phyloP scores from a whole-genome alignment of 2,888 invertebrate species.

The Oxystoma pomonae region DNA sequence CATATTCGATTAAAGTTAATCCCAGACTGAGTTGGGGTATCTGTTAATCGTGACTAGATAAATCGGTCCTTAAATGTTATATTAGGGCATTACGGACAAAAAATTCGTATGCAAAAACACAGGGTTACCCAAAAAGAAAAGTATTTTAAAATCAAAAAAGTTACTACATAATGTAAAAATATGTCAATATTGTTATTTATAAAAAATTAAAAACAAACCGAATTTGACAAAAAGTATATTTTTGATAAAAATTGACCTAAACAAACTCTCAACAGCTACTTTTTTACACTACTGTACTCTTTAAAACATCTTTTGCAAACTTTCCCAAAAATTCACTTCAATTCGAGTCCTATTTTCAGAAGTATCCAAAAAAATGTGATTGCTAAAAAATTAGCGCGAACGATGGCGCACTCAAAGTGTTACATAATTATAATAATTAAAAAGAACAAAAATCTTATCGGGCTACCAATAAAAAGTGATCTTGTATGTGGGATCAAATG shows the following conservation, averaged over 20 bases:
- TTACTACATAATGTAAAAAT: neutral
- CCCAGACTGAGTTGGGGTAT: too few species aligned
- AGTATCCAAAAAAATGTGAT: slow-evolving; percentile 36
- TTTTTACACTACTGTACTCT: neutral
- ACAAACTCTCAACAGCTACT: neutral
- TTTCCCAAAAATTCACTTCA: too few species aligned
- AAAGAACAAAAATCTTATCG: slow-evolving; percentile 40
- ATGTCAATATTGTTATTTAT: slow-evolving; percentile 2
- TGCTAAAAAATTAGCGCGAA: slow-evolving; percentile 39
- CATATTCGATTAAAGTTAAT: neutral
- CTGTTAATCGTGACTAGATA: too few species aligned
- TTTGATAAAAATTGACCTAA: slow-evolving; percentile 18
- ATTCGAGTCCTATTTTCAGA: slow-evolving; percentile 26
- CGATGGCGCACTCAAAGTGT: slow-evolving; percentile 46
- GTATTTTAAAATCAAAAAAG: neutral
- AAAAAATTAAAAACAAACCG: slow-evolving; percentile 16
- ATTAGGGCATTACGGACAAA: neutral
- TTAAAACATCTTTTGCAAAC: neutral
- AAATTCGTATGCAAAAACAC: neutral
- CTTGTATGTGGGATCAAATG: slow-evolving; percentile 51
- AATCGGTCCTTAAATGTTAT: neutral
- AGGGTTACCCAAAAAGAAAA: neutral
- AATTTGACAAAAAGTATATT: slow-evolving; percentile 26
- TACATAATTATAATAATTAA: slow-evolving; percentile 36
- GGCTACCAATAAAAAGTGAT: slow-evolving; percentile 41